Evolutionary conservation across 2,113 vertebrate genomes (phyloP), one percentile per base, ranked within the genome.

Genomic region (Bostrychus sinensis): DNA sequence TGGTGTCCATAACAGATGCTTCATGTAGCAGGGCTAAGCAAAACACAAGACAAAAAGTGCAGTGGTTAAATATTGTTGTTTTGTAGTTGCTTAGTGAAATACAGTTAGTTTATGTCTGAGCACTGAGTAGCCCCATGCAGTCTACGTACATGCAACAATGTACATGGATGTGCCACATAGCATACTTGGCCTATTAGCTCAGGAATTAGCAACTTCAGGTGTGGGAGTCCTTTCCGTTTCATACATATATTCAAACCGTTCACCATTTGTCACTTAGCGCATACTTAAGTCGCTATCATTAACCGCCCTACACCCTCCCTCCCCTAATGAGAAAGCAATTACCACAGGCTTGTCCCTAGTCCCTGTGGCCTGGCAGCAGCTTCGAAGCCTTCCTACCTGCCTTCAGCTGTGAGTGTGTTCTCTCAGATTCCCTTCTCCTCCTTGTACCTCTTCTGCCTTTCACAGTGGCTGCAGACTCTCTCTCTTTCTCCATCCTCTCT

Each of bases 401-500:
- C 81, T 89, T 80, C 77, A 83, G 86, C 83, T 83, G 80, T 77
- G 80, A 88, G 84, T 90, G 88, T 79, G 82, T 83, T 84, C 81
- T 83, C 89, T 88, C 84, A 83, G 83, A 86, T 88, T 89, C 83
- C 80, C 87, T 75, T 83, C 87, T 86, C 79, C 80, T 82, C 78
- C 83, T 80, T 86, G 66, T 71, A 87, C 86, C 85, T 89, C 88
- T 87, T 88, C 84, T 89, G 78, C 85, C 84, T 86, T 88, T 88
- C 85, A 86, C 85, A 80, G 87, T 90, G 80, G 90, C 86, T 90
- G 85, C 85, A 84, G 87, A 90, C 87, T 92, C 86, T 83, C 88
- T 87, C 87, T 89, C 85, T 91, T 89, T 91, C 87, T 91, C 87
- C 88, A 84, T 93, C 90, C 90, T 88, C 86, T 91, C 88, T 91